Evolutionary conservation across 2,888 invertebrate genomes (phyloP).

Genomic region (Metopia argyrocephala): DNA sequence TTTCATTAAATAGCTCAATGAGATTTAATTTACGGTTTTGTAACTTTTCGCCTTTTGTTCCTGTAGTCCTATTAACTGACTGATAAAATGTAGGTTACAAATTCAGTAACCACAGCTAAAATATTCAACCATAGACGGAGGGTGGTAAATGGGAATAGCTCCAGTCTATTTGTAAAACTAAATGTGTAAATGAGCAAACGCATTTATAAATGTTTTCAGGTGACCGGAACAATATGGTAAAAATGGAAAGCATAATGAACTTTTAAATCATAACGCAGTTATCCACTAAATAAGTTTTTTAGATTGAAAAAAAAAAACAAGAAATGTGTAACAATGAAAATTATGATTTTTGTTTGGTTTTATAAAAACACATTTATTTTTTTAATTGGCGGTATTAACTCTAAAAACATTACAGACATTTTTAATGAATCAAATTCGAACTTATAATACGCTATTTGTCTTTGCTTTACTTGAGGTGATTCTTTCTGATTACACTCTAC

Average conservation of each 20-base stretch:
- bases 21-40: slow-evolving; percentile 6
- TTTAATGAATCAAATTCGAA: too few relatives aligned
- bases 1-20: background rate
- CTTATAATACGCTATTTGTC: too few relatives aligned
- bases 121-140: background rate
- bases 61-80: background rate
- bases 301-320: too few relatives aligned
- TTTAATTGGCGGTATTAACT: background rate
- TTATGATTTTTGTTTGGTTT: slow-evolving; percentile 22
- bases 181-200: background rate
- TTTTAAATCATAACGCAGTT: slow-evolving; percentile 61
- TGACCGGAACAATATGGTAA: slow-evolving; percentile 42
- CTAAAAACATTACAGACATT: too few relatives aligned
- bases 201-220: background rate
- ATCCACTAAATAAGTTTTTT: slow-evolving; percentile 56
- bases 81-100: slow-evolving; percentile 24
- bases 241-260: slow-evolving; percentile 53
- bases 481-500: too few relatives aligned
- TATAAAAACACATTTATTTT: background rate
- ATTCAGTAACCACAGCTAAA: background rate
- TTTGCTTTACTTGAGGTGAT: too few relatives aligned
- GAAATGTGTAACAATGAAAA: slow-evolving; percentile 33
- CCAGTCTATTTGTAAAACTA: background rate
- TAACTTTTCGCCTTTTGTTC: slow-evolving; percentile 25
- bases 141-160: background rate